Evolutionary conservation across 2,888 invertebrate species (phyloP).

Genomic region (Euspilapteryx auroguttella): DNA sequence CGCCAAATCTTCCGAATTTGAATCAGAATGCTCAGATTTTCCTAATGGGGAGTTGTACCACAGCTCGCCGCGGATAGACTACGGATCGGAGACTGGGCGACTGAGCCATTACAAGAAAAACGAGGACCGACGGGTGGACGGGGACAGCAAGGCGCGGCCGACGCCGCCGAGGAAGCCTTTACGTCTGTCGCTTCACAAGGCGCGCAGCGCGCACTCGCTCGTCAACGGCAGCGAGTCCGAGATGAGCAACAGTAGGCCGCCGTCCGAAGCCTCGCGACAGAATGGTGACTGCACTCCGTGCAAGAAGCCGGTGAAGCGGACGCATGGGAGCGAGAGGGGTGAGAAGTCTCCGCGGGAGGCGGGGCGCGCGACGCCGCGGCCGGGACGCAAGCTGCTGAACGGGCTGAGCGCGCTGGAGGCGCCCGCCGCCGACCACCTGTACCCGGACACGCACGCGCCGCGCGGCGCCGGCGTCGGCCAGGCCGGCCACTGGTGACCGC

Average conservation of each 20-base stretch:
- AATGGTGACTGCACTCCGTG: slow-evolving; percentile 47
- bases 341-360: slow-evolving; percentile 24
- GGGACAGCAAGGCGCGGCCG: slow-evolving; percentile 63
- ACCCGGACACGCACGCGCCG: slow-evolving; percentile 25
- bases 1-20: slow-evolving; percentile 75
- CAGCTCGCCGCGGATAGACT: slow-evolving; percentile 49
- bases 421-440: slow-evolving; percentile 32
- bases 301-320: slow-evolving; percentile 65
- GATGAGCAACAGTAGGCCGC: slow-evolving; percentile 25
- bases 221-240: slow-evolving; percentile 47
- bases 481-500: slow-evolving; percentile 32
- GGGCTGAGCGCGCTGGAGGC: slow-evolving; percentile 26
- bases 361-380: slow-evolving; percentile 38
- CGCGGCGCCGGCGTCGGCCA: slow-evolving; percentile 15
- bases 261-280: slow-evolving; percentile 20
- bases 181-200: slow-evolving; percentile 79
- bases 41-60: slow-evolving; percentile 42
- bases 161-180: slow-evolving; percentile 86
- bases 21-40: slow-evolving; percentile 69
- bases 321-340: slow-evolving; percentile 35
- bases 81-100: slow-evolving; percentile 59
- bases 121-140: slow-evolving; percentile 23
- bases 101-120: slow-evolving; percentile 42
- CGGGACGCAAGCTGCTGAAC: slow-evolving; percentile 22
- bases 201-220: slow-evolving; percentile 79